Evolutionary conservation across 2,888 invertebrate genomes (phyloP).

Genomic region (Phrixothrix hirtus): DNA sequence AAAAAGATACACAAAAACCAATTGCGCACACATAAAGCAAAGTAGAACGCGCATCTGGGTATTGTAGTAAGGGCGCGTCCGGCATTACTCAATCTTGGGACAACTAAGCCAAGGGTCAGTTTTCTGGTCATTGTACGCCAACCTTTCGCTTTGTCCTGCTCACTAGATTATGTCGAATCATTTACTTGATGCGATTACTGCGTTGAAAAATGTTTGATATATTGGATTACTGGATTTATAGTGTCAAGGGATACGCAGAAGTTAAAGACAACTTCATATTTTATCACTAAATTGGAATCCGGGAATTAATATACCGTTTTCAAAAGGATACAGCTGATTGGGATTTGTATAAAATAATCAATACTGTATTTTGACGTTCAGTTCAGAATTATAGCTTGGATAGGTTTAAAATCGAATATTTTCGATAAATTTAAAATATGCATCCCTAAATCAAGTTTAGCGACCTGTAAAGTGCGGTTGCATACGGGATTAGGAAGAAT

Average conservation of each 20-base stretch:
- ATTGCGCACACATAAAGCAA: constrained; percentile 23
- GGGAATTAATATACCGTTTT: background rate
- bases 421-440: no score
- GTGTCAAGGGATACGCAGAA: constrained; percentile 19
- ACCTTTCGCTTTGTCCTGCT: constrained; percentile 39
- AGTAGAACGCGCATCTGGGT: constrained; percentile 36
- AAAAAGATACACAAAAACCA: constrained; percentile 23
- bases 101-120: constrained; percentile 37
- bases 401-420: no score
- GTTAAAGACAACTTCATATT: constrained; percentile 28
- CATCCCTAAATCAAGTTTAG: constrained; percentile 17
- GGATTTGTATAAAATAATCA: no score
- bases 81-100: constrained; percentile 41
- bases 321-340: no score
- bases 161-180: constrained; percentile 55
- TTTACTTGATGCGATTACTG: constrained; percentile 55
- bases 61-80: constrained; percentile 35
- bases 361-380: no score
- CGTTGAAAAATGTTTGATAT: constrained; percentile 55
- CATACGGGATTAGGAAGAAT: constrained; percentile 26
- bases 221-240: constrained; percentile 41
- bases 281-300: constrained; percentile 6
- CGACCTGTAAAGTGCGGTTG: constrained; percentile 27
- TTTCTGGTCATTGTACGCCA: constrained; percentile 45
- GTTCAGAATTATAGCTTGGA: no score